These are phyloP conservation scores for Knipowitschia caucasica DNA, from an alignment of 2,797 vertebrate genomes.

Conservation along the genomic window DNA sequence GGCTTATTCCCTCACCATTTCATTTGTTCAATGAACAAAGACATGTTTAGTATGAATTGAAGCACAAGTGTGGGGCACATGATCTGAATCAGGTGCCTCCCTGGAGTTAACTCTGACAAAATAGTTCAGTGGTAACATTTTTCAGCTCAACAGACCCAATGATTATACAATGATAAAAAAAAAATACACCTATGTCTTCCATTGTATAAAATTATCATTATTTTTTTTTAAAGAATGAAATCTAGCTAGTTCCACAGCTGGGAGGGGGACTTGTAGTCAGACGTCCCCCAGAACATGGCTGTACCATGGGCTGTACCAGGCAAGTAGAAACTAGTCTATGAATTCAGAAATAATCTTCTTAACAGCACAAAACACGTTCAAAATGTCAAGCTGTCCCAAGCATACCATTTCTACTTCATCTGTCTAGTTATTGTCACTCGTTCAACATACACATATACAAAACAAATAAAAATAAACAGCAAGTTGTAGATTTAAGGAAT, in stretches of 20 bases:
- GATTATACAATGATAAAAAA: too few relatives aligned
- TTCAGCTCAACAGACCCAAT: too few relatives aligned
- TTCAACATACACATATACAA: too few relatives aligned
- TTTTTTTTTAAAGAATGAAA: too few relatives aligned
- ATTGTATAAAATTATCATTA: too few relatives aligned
- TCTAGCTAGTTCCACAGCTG: not conserved
- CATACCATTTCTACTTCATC: not conserved
- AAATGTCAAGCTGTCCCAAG: not conserved
- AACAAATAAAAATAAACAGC: not conserved
- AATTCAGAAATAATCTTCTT: slow-evolving; percentile 25
- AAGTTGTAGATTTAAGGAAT: too few relatives aligned
- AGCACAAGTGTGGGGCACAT: slow-evolving; percentile 48
- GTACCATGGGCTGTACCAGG: slow-evolving; percentile 39
- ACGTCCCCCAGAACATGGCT: slow-evolving; percentile 28
- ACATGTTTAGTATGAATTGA: slow-evolving; percentile 52
- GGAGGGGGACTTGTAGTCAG: slow-evolving; percentile 39
- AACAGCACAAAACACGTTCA: not conserved
- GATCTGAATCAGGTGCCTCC: slow-evolving; percentile 57
- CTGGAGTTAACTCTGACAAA: slow-evolving; percentile 38
- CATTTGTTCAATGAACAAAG: slow-evolving; percentile 51
- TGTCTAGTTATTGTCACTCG: not conserved
- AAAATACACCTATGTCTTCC: too few relatives aligned
- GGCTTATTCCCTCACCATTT: slow-evolving; percentile 29
- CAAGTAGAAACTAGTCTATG: slow-evolving; percentile 54
- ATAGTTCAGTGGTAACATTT: slow-evolving; percentile 6